Evolutionary conservation across 1,140 invertebrate species (phyloP).

Genomic region (Augochlora pura): DNA sequence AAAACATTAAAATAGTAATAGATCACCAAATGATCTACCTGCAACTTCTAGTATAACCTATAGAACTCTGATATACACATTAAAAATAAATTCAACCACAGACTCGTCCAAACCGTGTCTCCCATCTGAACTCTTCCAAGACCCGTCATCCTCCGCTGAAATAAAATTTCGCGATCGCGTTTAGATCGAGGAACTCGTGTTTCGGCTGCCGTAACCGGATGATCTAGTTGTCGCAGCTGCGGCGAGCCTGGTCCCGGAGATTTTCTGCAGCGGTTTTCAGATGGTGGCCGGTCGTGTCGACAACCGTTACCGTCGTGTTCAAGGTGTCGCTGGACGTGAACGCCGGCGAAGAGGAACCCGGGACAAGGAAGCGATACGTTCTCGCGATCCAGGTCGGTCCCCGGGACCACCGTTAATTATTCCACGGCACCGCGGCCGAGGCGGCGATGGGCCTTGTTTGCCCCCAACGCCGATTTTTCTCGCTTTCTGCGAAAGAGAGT

Average conservation of each 20-base stretch:
- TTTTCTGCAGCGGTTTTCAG: conserved; percentile 24
- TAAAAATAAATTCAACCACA: too few relatives aligned
- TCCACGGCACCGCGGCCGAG: conserved; percentile 69
- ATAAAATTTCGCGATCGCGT: too few relatives aligned
- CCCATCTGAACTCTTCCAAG: too few relatives aligned
- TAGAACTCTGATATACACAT: too few relatives aligned
- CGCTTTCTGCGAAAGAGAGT: conserved; percentile 38
- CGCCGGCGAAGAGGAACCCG: conserved; percentile 19
- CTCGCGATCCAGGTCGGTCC: conserved; percentile 69
- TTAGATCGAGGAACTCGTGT: too few relatives aligned
- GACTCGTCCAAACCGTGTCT: too few relatives aligned
- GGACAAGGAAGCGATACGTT: conserved; percentile 69
- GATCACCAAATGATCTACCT: too few relatives aligned
- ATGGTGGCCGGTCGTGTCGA: conserved; percentile 27
- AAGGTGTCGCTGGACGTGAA: conserved; percentile 43
- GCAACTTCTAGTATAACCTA: too few relatives aligned
- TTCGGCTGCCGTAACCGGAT: too few relatives aligned
- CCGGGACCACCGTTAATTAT: conserved; percentile 74
- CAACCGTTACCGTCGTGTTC: conserved; percentile 70
- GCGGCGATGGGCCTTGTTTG: conserved; percentile 60
- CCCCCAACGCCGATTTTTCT: conserved; percentile 52
- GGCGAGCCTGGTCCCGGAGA: neutral
- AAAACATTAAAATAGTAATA: too few relatives aligned
- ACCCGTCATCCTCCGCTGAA: too few relatives aligned
- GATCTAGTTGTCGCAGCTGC: too few relatives aligned